Evolutionary conservation across 2,888 invertebrate genomes (phyloP), one percentile per base, ranked within the genome.

Genomic region (Prosapia bicincta): DNA sequence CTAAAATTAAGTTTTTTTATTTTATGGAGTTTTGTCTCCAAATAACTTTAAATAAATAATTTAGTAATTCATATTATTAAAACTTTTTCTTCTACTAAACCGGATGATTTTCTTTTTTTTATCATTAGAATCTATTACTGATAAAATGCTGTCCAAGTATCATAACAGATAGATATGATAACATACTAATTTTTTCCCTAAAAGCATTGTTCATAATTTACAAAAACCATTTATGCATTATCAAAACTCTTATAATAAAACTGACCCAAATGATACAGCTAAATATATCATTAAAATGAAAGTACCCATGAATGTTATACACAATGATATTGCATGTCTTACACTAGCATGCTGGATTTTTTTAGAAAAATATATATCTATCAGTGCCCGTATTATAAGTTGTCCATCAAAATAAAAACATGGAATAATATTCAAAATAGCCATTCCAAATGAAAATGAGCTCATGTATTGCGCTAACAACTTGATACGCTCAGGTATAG

Each of bases 391-490:
- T 68, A 92, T 89, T 81, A 98, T 97, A 84, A 94, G 92, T 83
- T 98, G 94, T 0, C 98, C 98, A 85, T 99, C 98, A 83, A 97
- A 91, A 78, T 93, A 94, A 83, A 95, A 93, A 84, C 97, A 97
- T 0, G 98, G 98, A 77, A 98, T 89, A 7, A 96, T 90, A 87
- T 99, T 99, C 28, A 98, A 86, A 79, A 98, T 87, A 10, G 93
- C 97, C 82, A 98, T 88, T 0, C 98, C 98, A 81, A 94, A 90
- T 15, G 98, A 98, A 85, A 95, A 94, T 79, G 93, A 92, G 78
- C 92, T 91, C 81, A 95, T 87, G 85, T 96, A 97, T 84, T 92
- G 90, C 79, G 93, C 89, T 72, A 95, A 88, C 80, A 93, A 90
- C 78, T 91, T 90, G 81, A 93, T 86, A 24, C 89, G 86, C 80